These are phyloP conservation scores for Sycophila sp. DNA, from an alignment of 1,140 invertebrate genomes.

Conservation along the genomic window DNA sequence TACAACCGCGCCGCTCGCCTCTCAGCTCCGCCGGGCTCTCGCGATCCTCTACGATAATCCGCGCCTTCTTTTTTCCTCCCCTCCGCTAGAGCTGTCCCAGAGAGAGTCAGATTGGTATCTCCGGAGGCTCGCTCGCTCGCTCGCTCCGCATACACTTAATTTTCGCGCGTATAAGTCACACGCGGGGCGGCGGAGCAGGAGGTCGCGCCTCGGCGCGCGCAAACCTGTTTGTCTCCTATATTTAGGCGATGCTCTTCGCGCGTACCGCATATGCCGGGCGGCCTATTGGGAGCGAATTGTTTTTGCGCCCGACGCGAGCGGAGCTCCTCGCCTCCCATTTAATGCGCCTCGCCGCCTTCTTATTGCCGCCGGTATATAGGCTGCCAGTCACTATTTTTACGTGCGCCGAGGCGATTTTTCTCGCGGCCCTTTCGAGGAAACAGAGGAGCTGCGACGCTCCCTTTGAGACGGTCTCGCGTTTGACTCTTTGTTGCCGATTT, in stretches of 20 bases:
- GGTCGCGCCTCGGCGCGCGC: slow-evolving; percentile 4
- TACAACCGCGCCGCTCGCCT: background rate
- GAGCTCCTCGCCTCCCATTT: slow-evolving; percentile 25
- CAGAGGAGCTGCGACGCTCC: background rate
- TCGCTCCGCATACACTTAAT: slow-evolving; percentile 18
- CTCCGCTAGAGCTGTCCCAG: background rate
- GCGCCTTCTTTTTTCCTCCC: background rate
- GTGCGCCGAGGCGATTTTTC: slow-evolving; percentile 31
- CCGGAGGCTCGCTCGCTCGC: no score
- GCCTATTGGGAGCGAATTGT: slow-evolving; percentile 28
- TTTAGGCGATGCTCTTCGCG: slow-evolving; percentile 23
- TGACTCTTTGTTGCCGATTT: background rate
- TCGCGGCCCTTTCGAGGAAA: slow-evolving; percentile 15
- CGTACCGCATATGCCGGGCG: slow-evolving; percentile 11
- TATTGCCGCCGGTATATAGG: slow-evolving; percentile 16
- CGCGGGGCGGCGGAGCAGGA: background rate
- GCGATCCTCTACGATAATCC: slow-evolving; percentile 16
- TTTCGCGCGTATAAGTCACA: slow-evolving; percentile 18
- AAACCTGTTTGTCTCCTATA: slow-evolving; percentile 40
- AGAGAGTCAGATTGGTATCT: slow-evolving; percentile 6
- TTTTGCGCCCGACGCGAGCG: slow-evolving; percentile 24
- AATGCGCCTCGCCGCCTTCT: slow-evolving; percentile 20
- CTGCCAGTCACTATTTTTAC: slow-evolving; percentile 30
- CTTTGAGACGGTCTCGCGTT: slow-evolving; percentile 8
- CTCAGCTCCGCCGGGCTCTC: background rate